phyloP scores from a whole-genome alignment of 2,113 vertebrate genomes.

The Rhinogobius similis region DNA sequence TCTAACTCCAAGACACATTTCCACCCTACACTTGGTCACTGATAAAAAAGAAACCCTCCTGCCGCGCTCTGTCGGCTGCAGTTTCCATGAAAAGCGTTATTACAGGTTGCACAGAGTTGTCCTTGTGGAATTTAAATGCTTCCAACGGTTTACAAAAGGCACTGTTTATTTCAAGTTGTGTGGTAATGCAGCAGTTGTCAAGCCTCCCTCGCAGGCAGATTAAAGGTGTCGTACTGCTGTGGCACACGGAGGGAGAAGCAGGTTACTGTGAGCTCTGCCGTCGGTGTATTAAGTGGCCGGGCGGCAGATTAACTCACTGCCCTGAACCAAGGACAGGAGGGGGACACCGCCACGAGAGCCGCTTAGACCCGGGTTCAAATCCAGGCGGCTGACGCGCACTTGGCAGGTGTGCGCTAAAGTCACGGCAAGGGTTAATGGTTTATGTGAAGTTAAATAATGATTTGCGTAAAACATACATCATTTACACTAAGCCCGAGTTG shows the following conservation, averaged over 20 bases:
- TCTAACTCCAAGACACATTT: slow-evolving; percentile 24
- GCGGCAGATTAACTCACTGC: slow-evolving; percentile 46
- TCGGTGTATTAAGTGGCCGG: slow-evolving; percentile 39
- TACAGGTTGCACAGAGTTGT: neutral
- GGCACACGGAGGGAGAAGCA: slow-evolving; percentile 25
- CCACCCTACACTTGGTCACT: slow-evolving; percentile 24
- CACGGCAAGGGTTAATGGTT: slow-evolving; percentile 24
- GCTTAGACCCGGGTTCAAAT: slow-evolving; percentile 24
- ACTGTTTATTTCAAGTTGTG: neutral
- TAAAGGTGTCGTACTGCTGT: slow-evolving; percentile 5
- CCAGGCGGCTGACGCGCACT: slow-evolving; percentile 18
- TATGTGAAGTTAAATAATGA: neutral
- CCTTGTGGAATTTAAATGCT: neutral
- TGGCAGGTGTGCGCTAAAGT: neutral
- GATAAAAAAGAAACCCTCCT: no score
- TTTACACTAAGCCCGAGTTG: neutral
- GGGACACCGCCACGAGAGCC: slow-evolving; percentile 16
- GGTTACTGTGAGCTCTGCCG: slow-evolving; percentile 36
- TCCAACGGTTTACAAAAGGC: neutral
- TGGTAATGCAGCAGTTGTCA: no score
- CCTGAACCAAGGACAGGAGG: slow-evolving; percentile 24
- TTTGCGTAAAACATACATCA: neutral
- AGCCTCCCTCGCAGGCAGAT: slow-evolving; percentile 14
- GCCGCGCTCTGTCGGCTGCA: neutral
- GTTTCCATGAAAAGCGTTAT: neutral